A percentile compares a stretch with the other conserved stretches of the same genome.
Evolutionary conservation across 2,888 invertebrate genomes (phyloP).

Genomic region (Yponomeuta evonymella): DNA sequence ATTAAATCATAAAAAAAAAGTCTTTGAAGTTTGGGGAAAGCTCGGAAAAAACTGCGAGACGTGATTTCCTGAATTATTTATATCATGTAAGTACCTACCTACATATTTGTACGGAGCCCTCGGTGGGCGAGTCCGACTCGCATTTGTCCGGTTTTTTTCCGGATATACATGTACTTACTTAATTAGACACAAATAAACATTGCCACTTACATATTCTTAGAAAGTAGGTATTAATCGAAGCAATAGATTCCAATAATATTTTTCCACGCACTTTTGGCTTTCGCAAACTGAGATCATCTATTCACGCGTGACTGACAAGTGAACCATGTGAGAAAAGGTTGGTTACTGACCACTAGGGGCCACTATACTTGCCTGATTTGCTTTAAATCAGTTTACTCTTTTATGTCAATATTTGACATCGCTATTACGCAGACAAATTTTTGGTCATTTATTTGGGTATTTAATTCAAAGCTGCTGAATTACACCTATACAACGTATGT

Average conservation of each 20-base stretch:
- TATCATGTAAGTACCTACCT: too few species aligned
- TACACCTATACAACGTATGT: too few species aligned
- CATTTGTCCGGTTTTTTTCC: too few species aligned
- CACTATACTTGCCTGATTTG: neutral
- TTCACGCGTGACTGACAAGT: neutral
- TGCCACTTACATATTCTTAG: neutral
- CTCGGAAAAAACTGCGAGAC: too few species aligned
- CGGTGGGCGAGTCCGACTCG: too few species aligned
- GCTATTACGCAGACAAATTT: neutral
- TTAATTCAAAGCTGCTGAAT: too few species aligned
- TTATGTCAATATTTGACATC: neutral
- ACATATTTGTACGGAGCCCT: too few species aligned
- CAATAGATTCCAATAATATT: neutral
- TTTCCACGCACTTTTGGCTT: neutral
- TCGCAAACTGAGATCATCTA: neutral
- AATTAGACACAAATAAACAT: neutral
- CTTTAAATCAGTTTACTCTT: slow-evolving; percentile 6
- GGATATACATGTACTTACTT: too few species aligned
- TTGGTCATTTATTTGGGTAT: neutral
- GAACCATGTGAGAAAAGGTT: slow-evolving; percentile 16
- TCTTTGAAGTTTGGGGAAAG: too few species aligned
- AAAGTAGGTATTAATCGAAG: neutral
- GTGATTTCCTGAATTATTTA: too few species aligned
- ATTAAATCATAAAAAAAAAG: too few species aligned
- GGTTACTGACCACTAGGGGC: neutral